Percentiles rank a stretch among this genome's conserved stretches.
Conservation (phyloP, 2,888 invertebrate genomes). For the Lepeophtheirus nordmannii region DNA sequence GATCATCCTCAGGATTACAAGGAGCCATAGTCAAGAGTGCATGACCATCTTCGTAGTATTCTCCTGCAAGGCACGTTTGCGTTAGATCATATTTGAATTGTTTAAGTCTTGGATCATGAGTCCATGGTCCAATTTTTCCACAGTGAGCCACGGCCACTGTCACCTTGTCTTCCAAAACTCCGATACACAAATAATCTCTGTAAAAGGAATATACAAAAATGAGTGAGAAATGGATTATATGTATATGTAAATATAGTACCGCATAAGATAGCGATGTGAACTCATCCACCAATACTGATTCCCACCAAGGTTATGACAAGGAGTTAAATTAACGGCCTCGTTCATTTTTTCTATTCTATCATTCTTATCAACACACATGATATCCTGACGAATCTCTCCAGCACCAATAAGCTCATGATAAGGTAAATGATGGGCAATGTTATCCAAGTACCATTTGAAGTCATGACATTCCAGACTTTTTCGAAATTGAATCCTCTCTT, state of each 20-base stretch:
- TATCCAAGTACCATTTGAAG: constrained; percentile 18
- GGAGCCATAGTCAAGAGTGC: not conserved
- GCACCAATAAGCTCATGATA: constrained; percentile 22
- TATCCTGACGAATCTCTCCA: constrained; percentile 18
- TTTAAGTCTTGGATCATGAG: constrained; percentile 4
- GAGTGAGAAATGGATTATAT: not conserved
- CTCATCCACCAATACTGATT: constrained; percentile 25
- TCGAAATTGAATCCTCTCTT: constrained; percentile 11
- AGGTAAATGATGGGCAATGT: not conserved
- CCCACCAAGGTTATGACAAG: constrained; percentile 15
- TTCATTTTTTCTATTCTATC: constrained; percentile 16
- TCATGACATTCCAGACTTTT: constrained; percentile 8
- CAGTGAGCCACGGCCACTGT: not conserved
- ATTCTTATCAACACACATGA: constrained; percentile 19
- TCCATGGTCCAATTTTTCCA: constrained; percentile 9
- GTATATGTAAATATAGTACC: not conserved
- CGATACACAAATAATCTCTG: constrained; percentile 19
- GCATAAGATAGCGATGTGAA: not conserved
- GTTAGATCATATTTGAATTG: constrained; percentile 2
- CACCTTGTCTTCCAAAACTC: not conserved
- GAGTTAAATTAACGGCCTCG: constrained; percentile 3
- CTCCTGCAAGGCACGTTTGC: constrained; percentile 1
- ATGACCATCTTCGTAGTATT: not conserved
- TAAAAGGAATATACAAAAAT: not conserved
- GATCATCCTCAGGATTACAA: constrained; percentile 3